Conservation (phyloP, 2,888 invertebrate genomes). For the Phlogophora meticulosa region DNA sequence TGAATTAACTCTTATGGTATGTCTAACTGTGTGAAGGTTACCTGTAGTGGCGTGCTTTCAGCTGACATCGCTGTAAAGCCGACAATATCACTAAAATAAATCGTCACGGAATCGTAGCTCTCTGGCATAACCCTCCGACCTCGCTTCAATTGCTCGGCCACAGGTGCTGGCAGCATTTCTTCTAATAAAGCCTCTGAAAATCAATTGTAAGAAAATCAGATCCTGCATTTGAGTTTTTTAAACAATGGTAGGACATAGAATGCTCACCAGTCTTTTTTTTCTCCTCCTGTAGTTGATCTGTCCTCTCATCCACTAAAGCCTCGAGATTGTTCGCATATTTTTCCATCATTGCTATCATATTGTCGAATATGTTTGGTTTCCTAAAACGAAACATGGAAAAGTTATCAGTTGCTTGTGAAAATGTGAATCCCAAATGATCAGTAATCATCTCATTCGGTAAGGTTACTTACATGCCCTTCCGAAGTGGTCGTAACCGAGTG, state of each 20-base stretch:
- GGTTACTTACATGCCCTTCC: constrained; percentile 96
- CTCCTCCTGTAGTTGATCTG: constrained; percentile 98
- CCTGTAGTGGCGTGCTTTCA: constrained; percentile 96
- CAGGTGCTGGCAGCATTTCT: constrained; percentile 96
- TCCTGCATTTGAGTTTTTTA: not conserved
- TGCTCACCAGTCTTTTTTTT: constrained; percentile 97
- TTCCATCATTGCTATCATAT: constrained; percentile 99
- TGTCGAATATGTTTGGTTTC: constrained; percentile 99
- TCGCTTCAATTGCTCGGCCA: constrained; percentile 97
- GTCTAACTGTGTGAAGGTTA: constrained; percentile 68
- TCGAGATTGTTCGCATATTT: constrained; percentile 99
- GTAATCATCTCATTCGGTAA: not conserved
- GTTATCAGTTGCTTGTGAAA: not conserved
- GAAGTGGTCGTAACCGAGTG: constrained; percentile 94
- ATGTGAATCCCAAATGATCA: not conserved
- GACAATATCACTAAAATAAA: constrained; percentile 98
- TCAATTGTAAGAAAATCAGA: not conserved
- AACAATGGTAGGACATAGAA: not conserved
- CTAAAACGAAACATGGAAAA: constrained; percentile 83
- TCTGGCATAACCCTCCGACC: constrained; percentile 97
- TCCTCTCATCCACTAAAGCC: constrained; percentile 97
- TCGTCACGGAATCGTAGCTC: constrained; percentile 97
- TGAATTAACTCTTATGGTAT: too few species aligned
- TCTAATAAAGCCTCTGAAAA: constrained; percentile 94
- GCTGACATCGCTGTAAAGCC: constrained; percentile 98